phyloP scores from a whole-genome alignment of 2,888 invertebrate genomes.

The Hirtodrosophila duncani region DNA sequence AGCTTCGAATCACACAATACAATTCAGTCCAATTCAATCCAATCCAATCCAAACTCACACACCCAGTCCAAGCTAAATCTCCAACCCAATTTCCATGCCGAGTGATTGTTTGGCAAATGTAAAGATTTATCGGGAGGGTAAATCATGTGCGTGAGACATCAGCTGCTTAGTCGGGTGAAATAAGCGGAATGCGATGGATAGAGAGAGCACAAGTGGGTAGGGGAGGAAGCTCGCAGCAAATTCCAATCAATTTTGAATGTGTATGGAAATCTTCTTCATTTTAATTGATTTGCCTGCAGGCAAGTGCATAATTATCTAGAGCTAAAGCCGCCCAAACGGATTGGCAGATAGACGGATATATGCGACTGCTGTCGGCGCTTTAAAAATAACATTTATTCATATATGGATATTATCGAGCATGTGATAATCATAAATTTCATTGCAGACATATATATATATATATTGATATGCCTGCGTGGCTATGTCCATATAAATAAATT shows the following conservation, averaged over 20 bases:
- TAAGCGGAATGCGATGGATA: too few species aligned
- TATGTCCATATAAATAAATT: too few species aligned
- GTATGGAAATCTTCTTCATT: conserved; percentile 7
- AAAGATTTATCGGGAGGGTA: conserved; percentile 35
- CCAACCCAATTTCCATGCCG: neutral
- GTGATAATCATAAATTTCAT: too few species aligned
- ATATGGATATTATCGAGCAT: too few species aligned
- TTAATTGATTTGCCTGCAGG: conserved; percentile 56
- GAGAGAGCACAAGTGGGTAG: neutral
- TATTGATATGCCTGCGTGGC: too few species aligned
- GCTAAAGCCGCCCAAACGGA: conserved; percentile 30
- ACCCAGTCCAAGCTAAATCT: neutral
- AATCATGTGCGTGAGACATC: conserved; percentile 25
- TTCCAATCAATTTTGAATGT: conserved; percentile 23
- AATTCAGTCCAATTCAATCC: too few species aligned
- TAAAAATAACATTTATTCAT: too few species aligned
- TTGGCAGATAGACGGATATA: conserved; percentile 24
- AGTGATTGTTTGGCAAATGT: conserved; percentile 33
- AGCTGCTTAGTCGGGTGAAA: too few species aligned
- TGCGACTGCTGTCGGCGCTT: neutral
- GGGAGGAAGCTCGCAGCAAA: conserved; percentile 3
- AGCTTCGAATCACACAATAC: too few species aligned
- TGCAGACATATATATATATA: too few species aligned
- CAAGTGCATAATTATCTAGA: conserved; percentile 46
- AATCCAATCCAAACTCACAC: too few species aligned